Percentiles rank a stretch among this genome's conserved stretches.
Evolutionary conservation across 2,888 invertebrate genomes (phyloP).

Genomic region (Polyommatus iphigenia): DNA sequence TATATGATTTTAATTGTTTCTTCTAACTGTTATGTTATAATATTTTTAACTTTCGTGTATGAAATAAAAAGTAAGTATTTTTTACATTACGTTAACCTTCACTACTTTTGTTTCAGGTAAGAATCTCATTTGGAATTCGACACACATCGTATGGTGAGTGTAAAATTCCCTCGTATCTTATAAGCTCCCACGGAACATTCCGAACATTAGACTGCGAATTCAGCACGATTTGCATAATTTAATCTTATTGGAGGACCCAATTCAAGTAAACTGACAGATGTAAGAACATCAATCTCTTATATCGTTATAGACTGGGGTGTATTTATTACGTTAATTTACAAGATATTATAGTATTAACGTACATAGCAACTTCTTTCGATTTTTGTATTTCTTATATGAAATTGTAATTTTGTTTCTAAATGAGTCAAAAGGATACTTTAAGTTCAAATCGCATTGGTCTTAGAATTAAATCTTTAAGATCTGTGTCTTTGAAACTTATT

Average conservation of each 20-base stretch:
- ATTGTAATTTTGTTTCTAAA: background rate
- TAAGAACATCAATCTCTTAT: constrained; percentile 37
- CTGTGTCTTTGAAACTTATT: constrained; percentile 1
- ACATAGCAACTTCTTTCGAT: no score
- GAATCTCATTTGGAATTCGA: constrained; percentile 41
- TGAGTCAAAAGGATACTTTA: background rate
- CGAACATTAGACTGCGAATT: constrained; percentile 48
- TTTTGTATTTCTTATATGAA: no score
- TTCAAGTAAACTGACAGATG: constrained; percentile 45
- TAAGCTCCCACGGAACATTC: constrained; percentile 47
- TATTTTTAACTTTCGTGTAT: background rate
- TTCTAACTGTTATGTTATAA: background rate
- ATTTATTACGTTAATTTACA: constrained; percentile 9
- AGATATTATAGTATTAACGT: background rate
- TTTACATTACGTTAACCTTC: background rate
- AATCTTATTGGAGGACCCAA: constrained; percentile 45
- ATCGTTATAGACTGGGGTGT: constrained; percentile 34
- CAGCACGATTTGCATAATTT: constrained; percentile 51
- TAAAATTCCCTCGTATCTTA: constrained; percentile 43
- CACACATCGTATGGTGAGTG: constrained; percentile 42
- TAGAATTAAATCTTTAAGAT: constrained; percentile 14
- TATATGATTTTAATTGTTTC: background rate
- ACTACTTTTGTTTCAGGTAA: constrained; percentile 43
- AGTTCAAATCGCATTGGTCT: constrained; percentile 12
- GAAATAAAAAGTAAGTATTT: background rate